Conservation (phyloP, 2,113 vertebrate species). For the Noctilio leporinus region DNA sequence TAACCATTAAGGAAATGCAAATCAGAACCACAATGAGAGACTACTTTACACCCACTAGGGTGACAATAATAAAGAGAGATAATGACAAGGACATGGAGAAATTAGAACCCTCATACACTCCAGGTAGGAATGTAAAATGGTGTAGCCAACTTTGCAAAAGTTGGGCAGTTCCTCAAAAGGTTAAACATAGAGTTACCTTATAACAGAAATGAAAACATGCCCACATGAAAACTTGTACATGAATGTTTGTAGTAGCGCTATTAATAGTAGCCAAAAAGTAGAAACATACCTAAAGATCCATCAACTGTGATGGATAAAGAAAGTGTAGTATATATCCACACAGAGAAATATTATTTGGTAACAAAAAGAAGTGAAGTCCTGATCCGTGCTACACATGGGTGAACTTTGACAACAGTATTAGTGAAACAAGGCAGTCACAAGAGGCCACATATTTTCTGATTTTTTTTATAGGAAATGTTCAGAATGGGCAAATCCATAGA, state of each 20-base stretch:
- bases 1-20: not conserved
- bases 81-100: not conserved
- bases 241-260: not conserved
- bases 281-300: not conserved
- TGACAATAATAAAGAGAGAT: not conserved
- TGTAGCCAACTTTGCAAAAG: not conserved
- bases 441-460: not conserved
- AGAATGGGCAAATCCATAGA: not conserved
- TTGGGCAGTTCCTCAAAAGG: not conserved
- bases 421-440: not conserved
- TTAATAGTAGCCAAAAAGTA: not conserved
- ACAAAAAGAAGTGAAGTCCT: not conserved
- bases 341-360: not conserved
- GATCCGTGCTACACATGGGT: not conserved
- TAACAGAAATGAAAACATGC: not conserved
- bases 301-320: not conserved
- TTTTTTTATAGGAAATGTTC: slow-evolving; percentile 1
- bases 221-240: not conserved
- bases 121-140: not conserved
- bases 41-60: not conserved
- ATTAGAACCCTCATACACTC: not conserved
- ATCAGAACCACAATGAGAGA: not conserved
- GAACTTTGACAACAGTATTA: not conserved
- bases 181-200: not conserved
- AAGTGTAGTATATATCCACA: not conserved